Evolutionary conservation across 2,113 vertebrate species (phyloP), one percentile per base, ranked within the genome.

Genomic region (Piprites chloris): DNA sequence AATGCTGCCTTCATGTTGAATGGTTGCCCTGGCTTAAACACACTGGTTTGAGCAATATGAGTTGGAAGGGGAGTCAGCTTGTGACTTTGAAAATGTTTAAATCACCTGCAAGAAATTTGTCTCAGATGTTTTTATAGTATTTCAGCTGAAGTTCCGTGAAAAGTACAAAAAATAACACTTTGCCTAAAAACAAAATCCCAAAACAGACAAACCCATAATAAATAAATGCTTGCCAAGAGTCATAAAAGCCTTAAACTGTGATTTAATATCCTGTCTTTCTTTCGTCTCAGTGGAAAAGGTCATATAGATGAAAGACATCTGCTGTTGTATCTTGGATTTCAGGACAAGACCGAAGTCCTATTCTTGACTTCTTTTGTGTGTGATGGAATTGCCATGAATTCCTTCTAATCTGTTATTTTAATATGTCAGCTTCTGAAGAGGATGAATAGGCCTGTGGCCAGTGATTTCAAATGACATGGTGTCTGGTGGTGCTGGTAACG

Each of bases 251-350:
- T 90, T 93, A 69, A 90, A 68, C 79, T 85, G 83, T 92, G 96
- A 94, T 96, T 96, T 97, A 97, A 97, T 96, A 96, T 96, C 95
- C 95, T 92, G 93, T 95, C 77, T 96, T 73, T 62, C 85, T 87
- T 96, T 96, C 94, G 83, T 96, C 69, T 91, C 81, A 33, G 86
- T 95, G 83, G 93, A 89, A 97, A 96, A 96, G 88, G 92, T 92
- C 92, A 94, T 89, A 75, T 32, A 94, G 95, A 94, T 96, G 92
- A 93, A 96, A 96, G 92, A 96, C 92, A 96, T 93, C 93, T 92
- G 88, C 83, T 96, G 73, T 75, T 87, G 44, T 94, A 96, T 75
- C 83, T 93, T 94, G 80, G 53, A 75, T 86, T 90, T 94, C 61
- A 84, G 88, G 73, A 30, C 76, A 94, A 85, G 72, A 49, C 62